Conservation (phyloP, 2,797 vertebrate genomes). For the Gymnothorax reevesii region DNA sequence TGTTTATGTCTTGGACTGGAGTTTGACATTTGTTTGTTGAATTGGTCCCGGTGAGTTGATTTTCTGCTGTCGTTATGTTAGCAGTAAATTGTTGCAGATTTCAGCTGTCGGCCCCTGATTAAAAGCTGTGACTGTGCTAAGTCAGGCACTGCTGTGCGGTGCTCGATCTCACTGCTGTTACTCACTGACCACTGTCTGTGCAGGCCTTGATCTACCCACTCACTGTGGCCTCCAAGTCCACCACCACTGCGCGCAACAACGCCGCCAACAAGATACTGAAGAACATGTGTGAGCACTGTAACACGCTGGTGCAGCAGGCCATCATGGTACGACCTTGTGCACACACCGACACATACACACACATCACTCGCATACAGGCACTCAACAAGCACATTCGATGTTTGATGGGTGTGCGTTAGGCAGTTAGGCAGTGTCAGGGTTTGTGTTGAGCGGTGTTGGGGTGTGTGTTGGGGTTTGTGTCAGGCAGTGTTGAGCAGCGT, state of each 20-base stretch:
- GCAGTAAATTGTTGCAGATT: background rate
- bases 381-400: no score
- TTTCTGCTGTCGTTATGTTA: background rate
- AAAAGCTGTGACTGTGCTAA: background rate
- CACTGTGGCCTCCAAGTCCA: constrained; percentile 97
- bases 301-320: constrained; percentile 95
- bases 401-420: background rate
- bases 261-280: constrained; percentile 99
- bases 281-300: constrained; percentile 99
- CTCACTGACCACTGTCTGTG: background rate
- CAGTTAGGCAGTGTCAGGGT: background rate
- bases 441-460: background rate
- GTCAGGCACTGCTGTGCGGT: background rate
- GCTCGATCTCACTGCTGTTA: no score
- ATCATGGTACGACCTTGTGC: constrained; percentile 81
- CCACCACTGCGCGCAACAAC: constrained; percentile 94
- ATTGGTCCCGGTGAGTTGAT: background rate
- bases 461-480: background rate
- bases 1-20: background rate
- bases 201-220: constrained; percentile 97
- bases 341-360: background rate
- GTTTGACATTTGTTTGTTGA: background rate
- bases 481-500: background rate
- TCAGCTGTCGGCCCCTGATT: background rate
- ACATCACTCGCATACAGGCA: no score